Evolutionary conservation across 2,113 vertebrate species (phyloP).

Genomic region (Symphodus melops): DNA sequence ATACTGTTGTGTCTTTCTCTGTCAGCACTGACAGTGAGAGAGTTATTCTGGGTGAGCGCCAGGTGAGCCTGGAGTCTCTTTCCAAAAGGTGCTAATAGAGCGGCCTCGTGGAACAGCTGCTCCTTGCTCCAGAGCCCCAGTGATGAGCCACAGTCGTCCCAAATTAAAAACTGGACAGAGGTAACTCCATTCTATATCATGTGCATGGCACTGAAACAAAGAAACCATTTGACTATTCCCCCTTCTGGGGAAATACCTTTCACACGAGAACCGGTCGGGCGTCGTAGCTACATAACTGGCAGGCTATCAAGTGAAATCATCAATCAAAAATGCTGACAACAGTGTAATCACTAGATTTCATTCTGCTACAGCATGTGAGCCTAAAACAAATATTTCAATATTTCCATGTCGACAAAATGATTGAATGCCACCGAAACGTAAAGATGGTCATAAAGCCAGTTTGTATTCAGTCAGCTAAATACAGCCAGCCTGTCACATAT

Average conservation of each 20-base stretch:
- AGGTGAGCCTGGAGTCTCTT: conserved; percentile 57
- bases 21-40: conserved; percentile 35
- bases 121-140: conserved; percentile 51
- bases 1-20: conserved; percentile 41
- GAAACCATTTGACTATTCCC: neutral
- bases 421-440: neutral
- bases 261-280: neutral
- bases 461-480: conserved; percentile 1
- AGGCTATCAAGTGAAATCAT: neutral
- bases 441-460: neutral
- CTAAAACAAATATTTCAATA: neutral
- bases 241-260: conserved; percentile 12
- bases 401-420: neutral
- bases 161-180: conserved; percentile 14
- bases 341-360: neutral
- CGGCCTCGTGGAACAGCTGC: conserved; percentile 73
- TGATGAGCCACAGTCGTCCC: conserved; percentile 24
- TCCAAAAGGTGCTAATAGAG: conserved; percentile 79
- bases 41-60: conserved; percentile 44
- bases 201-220: conserved; percentile 1
- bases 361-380: neutral
- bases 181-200: conserved; percentile 7
- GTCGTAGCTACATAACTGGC: neutral
- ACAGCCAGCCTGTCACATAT: neutral
- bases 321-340: neutral